Base-by-base conservation (phyloP, 1,140 invertebrate genomes). In the Drosophila orosa region DNA sequence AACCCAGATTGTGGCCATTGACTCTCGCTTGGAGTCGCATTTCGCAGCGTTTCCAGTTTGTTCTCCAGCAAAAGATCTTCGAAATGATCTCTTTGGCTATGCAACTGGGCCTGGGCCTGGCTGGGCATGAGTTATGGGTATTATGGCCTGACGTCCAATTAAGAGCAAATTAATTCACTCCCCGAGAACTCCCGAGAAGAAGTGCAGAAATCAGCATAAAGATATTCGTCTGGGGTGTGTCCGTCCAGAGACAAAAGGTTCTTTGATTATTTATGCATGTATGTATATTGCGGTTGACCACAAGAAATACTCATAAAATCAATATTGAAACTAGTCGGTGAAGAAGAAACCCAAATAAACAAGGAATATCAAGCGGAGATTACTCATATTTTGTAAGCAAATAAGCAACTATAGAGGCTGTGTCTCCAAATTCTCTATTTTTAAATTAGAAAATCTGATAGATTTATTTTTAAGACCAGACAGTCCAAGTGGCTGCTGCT, bases 1-100 rank as follows among this genome's bases (percentile, higher is more conserved):
- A 78, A 77, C 75, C 75, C 63, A 77, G 74, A 78, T 78, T 52
- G 75, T 71, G 74, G 65, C 44, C 73, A 40, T 74, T 75, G 72
- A 76, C 61, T 75, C 52, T 29, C 29, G 48, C 44, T 52, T 57
- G 50, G 50, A 71, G 44, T 69, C 48, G 66, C 52, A 74, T 63
- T 63, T 71, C 65, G 48, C 39, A 67, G 40, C 39, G 59, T 74
- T 74, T 74, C 71, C 71, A 63, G 72, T 74, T 74, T 50, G 47
- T 57, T 69, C 50, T 68, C 54, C 54, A 15, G 56, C 57, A 4
- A 60, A 62, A 60, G 63, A 66, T 69, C 62, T 69, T 42, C 31
- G n/a, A 66, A 65, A 62, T 47, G 33, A 68, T 71, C 67, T 39
- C 52, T 59, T 52, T 40, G 29, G 61, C 61, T 71, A 71, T 71